These are phyloP conservation scores for Idaea dimidiata DNA, from an alignment of 2,888 invertebrate genomes.

Conservation along the genomic window DNA sequence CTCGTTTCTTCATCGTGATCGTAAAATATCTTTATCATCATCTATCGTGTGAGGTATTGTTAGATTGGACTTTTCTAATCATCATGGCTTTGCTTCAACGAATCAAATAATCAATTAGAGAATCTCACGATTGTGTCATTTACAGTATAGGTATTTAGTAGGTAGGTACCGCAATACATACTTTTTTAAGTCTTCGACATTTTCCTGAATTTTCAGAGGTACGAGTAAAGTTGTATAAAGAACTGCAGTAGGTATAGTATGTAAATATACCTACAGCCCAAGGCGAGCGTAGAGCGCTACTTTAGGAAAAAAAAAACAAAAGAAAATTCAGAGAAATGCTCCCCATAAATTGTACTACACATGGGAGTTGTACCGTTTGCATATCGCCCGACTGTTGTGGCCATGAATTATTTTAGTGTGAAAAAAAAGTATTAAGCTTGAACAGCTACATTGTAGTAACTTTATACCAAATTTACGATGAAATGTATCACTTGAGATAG, in stretches of 20 bases:
- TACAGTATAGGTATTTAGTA: neutral
- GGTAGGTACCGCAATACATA: neutral
- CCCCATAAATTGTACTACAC: conserved; percentile 75
- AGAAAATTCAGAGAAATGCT: conserved; percentile 73
- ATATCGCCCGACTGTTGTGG: conserved; percentile 60
- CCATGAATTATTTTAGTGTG: conserved; percentile 12
- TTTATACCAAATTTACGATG: too few relatives aligned
- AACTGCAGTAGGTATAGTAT: conserved; percentile 36
- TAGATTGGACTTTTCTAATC: too few relatives aligned
- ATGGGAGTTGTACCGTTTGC: conserved; percentile 70
- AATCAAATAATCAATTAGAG: too few relatives aligned
- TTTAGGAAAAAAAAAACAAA: conserved; percentile 69
- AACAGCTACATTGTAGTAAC: too few relatives aligned
- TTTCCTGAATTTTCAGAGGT: conserved; percentile 14
- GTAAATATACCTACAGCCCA: conserved; percentile 45
- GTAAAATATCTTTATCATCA: too few relatives aligned
- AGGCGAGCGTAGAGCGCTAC: conserved; percentile 43
- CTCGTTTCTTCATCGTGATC: too few relatives aligned
- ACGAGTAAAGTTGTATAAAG: conserved; percentile 12
- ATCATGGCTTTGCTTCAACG: too few relatives aligned
- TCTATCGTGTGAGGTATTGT: too few relatives aligned
- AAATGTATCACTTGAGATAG: too few relatives aligned
- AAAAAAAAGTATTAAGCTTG: neutral
- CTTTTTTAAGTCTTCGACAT: neutral
- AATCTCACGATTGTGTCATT: too few relatives aligned